Evolutionary conservation across 2,888 invertebrate genomes (phyloP).

Genomic region (Gnatocerus cornutus): DNA sequence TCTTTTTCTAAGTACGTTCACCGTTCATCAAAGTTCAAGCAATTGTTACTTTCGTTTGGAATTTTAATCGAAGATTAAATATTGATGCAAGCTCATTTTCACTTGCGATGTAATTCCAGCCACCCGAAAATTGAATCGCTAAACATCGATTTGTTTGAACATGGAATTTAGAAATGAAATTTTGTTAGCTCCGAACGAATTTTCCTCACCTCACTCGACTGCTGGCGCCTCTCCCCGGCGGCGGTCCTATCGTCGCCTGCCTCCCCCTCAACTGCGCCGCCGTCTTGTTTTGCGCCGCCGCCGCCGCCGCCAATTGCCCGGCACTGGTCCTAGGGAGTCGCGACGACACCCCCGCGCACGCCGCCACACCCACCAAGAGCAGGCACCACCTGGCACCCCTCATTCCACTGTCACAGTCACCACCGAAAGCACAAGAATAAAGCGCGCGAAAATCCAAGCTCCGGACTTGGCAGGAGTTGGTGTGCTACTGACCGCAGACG

Average conservation of each 20-base stretch:
- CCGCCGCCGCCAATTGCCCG: slow-evolving; percentile 72
- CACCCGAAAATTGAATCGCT: too few relatives aligned
- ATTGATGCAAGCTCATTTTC: too few relatives aligned
- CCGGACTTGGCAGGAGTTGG: slow-evolving; percentile 65
- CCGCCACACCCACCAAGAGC: slow-evolving; percentile 61
- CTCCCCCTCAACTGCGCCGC: slow-evolving; percentile 63
- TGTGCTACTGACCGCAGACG: slow-evolving; percentile 68
- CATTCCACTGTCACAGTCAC: slow-evolving; percentile 55
- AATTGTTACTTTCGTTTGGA: too few relatives aligned
- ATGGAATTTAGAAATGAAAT: too few relatives aligned
- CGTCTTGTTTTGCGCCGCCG: slow-evolving; percentile 69
- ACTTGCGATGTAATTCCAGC: too few relatives aligned
- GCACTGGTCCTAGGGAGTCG: slow-evolving; percentile 77
- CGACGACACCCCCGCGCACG: slow-evolving; percentile 67
- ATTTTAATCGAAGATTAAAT: too few relatives aligned
- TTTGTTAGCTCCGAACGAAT: neutral
- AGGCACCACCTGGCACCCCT: slow-evolving; percentile 66
- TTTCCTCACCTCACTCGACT: slow-evolving; percentile 63
- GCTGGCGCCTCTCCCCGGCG: slow-evolving; percentile 65
- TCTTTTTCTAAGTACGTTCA: too few relatives aligned
- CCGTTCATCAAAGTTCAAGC: too few relatives aligned
- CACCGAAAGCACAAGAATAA: slow-evolving; percentile 35
- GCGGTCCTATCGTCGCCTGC: slow-evolving; percentile 62
- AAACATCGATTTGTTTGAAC: too few relatives aligned
- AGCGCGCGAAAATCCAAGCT: slow-evolving; percentile 39